Conservation (phyloP, 2,888 invertebrate species). For the Lithophane semibrunnea region DNA sequence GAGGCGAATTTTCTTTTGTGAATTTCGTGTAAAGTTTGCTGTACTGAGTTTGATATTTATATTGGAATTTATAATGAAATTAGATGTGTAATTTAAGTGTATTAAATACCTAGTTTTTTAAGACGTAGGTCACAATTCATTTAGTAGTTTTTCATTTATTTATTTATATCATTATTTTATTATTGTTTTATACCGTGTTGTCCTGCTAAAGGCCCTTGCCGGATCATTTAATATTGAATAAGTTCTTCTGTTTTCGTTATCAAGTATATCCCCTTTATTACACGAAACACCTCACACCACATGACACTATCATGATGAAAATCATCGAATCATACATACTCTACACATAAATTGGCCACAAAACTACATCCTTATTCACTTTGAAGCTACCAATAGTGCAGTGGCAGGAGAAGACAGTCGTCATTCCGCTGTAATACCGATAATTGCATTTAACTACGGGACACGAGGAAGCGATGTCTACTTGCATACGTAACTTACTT, state of each 20-base stretch:
- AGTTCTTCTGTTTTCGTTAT: not conserved
- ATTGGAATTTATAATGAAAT: constrained; percentile 33
- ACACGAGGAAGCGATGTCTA: constrained; percentile 68
- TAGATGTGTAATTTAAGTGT: not conserved
- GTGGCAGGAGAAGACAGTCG: constrained; percentile 72
- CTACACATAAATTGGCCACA: constrained; percentile 35
- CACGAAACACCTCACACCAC: not conserved
- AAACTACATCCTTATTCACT: constrained; percentile 57
- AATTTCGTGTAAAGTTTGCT: constrained; percentile 33
- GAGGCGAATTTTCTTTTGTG: constrained; percentile 48
- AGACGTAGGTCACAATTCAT: not conserved
- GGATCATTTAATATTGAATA: not conserved
- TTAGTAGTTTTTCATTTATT: not conserved
- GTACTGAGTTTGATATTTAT: constrained; percentile 26
- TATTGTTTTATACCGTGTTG: not conserved
- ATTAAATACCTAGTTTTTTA: not conserved
- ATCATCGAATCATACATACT: not conserved
- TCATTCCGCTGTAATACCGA: constrained; percentile 77
- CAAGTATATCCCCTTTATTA: too few relatives aligned
- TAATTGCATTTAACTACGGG: constrained; percentile 82
- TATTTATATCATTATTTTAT: too few relatives aligned
- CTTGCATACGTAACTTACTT: constrained; percentile 80
- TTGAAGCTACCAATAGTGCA: constrained; percentile 44
- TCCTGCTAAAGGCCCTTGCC: accelerated
- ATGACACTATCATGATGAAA: not conserved